Evolutionary conservation across 2,797 vertebrate species (phyloP).

Genomic region (Pseudochromis fuscus): DNA sequence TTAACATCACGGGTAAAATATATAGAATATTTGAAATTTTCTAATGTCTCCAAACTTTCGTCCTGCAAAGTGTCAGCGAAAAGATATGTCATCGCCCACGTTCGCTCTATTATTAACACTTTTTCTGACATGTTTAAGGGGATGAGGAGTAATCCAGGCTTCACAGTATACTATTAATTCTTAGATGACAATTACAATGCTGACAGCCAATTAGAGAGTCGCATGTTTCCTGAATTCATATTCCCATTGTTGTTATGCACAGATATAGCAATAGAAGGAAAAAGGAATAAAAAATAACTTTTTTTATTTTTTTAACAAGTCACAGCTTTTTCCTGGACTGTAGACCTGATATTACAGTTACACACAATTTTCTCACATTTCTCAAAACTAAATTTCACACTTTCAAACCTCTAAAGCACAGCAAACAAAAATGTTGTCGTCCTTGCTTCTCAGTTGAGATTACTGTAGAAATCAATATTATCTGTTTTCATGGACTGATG

Average conservation of each 20-base stretch:
- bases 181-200: neutral
- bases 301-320: neutral
- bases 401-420: slow-evolving; percentile 26
- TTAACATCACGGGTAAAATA: no score
- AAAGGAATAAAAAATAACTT: neutral
- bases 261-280: slow-evolving; percentile 14
- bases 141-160: slow-evolving; percentile 11
- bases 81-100: slow-evolving; percentile 50
- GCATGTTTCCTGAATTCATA: neutral
- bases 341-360: neutral
- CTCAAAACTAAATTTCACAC: slow-evolving; percentile 23
- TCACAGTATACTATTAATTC: slow-evolving; percentile 6
- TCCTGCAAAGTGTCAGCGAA: slow-evolving; percentile 38
- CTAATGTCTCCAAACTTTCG: no score
- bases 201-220: neutral
- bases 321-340: slow-evolving; percentile 14
- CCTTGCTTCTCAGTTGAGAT: neutral
- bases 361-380: slow-evolving; percentile 25
- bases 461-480: neutral
- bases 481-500: no score
- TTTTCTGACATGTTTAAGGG: slow-evolving; percentile 41
- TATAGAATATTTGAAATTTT: no score
- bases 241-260: slow-evolving; percentile 2
- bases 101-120: slow-evolving; percentile 59
- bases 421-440: neutral